Conservation (phyloP, 1,140 invertebrate species). For the Anoplophora glabripennis region DNA sequence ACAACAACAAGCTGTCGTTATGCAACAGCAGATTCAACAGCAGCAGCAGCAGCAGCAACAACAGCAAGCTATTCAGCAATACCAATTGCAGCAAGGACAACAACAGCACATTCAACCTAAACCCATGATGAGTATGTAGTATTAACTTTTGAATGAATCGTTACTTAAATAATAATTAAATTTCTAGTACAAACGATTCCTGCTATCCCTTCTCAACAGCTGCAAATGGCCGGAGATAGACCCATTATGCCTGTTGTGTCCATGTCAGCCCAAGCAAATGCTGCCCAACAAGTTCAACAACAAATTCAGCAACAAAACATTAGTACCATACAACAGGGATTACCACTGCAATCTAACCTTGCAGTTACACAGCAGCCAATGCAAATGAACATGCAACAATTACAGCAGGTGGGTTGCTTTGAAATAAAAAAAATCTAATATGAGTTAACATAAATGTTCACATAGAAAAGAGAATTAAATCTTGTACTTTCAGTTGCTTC, state of each 20-base stretch:
- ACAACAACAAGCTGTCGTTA: slow-evolving; percentile 46
- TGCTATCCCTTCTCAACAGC: slow-evolving; percentile 51
- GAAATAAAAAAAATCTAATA: no score
- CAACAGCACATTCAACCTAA: slow-evolving; percentile 57
- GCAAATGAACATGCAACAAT: slow-evolving; percentile 52
- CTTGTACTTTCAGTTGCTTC: no score
- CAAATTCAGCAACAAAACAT: slow-evolving; percentile 45
- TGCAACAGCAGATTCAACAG: slow-evolving; percentile 49
- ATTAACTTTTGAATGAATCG: background rate
- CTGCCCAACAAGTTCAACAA: slow-evolving; percentile 51
- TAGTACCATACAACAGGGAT: slow-evolving; percentile 37
- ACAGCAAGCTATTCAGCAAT: slow-evolving; percentile 47
- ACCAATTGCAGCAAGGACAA: slow-evolving; percentile 46
- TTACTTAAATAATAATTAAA: slow-evolving; percentile 7
- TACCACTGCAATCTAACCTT: slow-evolving; percentile 44
- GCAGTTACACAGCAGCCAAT: slow-evolving; percentile 48
- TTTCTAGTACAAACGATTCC: slow-evolving; percentile 46
- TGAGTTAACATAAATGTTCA: no score
- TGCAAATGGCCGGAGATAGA: slow-evolving; percentile 50
- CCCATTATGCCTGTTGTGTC: slow-evolving; percentile 59
- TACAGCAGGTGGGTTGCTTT: slow-evolving; percentile 47
- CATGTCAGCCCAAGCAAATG: slow-evolving; percentile 51
- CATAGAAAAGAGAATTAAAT: no score
- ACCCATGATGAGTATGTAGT: slow-evolving; percentile 55
- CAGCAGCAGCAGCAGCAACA: slow-evolving; percentile 52